phyloP scores from a whole-genome alignment of 2,113 vertebrate species.

The Leptodactylus fuscus region DNA sequence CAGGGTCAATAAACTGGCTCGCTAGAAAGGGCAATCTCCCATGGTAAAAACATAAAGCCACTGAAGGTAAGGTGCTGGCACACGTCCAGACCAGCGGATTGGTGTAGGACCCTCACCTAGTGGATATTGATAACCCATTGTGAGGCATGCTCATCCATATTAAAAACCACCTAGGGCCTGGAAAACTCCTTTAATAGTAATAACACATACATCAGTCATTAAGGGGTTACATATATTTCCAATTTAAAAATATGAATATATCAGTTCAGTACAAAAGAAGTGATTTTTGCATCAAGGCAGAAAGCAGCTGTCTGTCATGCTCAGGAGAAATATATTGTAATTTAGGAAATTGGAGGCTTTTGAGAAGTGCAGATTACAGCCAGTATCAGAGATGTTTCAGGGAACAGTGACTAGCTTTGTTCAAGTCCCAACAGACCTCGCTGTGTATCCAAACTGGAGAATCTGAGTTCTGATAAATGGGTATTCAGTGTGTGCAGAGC shows the following conservation, averaged over 20 bases:
- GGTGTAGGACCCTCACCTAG: too few species aligned
- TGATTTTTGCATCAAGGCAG: background rate
- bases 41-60: too few species aligned
- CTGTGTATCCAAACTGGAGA: constrained; percentile 20
- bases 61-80: too few species aligned
- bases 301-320: background rate
- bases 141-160: too few species aligned
- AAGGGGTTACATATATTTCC: too few species aligned
- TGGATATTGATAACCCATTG: too few species aligned
- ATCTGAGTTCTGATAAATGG: constrained; percentile 9
- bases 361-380: constrained; percentile 19
- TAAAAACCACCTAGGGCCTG: too few species aligned
- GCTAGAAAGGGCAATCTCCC: too few species aligned
- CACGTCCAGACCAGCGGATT: too few species aligned
- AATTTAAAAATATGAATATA: background rate
- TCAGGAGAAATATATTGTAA: background rate
- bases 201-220: too few species aligned
- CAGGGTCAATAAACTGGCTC: too few species aligned
- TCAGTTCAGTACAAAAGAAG: background rate
- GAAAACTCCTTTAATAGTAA: too few species aligned
- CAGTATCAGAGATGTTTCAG: background rate
- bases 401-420: background rate
- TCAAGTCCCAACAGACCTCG: background rate
- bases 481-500: background rate
- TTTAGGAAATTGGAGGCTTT: constrained; percentile 10